These are phyloP conservation scores for Volucella inflata DNA, from an alignment of 2,888 invertebrate genomes.

Conservation along the genomic window DNA sequence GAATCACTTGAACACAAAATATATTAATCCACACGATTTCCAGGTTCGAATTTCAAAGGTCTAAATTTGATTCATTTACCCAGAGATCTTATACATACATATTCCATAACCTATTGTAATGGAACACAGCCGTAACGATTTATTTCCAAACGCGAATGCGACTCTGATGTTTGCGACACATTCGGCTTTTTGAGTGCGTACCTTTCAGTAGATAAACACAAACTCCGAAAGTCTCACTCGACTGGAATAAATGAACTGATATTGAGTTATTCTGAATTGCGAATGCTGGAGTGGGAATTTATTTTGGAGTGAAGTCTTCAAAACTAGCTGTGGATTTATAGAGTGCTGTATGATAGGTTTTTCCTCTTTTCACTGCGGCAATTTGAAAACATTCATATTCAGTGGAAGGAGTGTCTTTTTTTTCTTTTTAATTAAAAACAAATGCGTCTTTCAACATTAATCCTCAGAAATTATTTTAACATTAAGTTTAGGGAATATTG, in stretches of 20 bases:
- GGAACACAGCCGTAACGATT: conserved; percentile 10
- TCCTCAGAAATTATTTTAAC: too few relatives aligned
- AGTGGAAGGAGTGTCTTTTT: too few relatives aligned
- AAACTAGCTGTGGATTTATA: conserved; percentile 7
- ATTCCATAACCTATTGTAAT: neutral
- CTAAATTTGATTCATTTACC: neutral
- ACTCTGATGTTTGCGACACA: conserved; percentile 25
- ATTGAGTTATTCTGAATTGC: conserved; percentile 33
- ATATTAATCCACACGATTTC: conserved; percentile 37
- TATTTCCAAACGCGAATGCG: conserved; percentile 4
- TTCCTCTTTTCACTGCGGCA: neutral
- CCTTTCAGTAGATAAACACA: conserved; percentile 7
- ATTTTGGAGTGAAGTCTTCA: conserved; percentile 30
- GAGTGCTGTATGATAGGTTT: conserved; percentile 7
- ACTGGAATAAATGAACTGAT: conserved; percentile 58
- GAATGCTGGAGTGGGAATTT: conserved; percentile 29
- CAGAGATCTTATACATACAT: neutral
- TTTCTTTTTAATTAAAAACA: too few relatives aligned
- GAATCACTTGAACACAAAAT: conserved; percentile 43
- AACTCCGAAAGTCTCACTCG: conserved; percentile 42
- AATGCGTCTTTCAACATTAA: too few relatives aligned
- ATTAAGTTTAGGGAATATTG: too few relatives aligned
- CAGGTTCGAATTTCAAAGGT: conserved; percentile 27
- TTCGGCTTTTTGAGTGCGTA: conserved; percentile 22
- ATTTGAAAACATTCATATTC: neutral